Evolutionary conservation across 2,888 invertebrate species (phyloP), one percentile per base, ranked within the genome.

Genomic region (Hedychridium roseum): DNA sequence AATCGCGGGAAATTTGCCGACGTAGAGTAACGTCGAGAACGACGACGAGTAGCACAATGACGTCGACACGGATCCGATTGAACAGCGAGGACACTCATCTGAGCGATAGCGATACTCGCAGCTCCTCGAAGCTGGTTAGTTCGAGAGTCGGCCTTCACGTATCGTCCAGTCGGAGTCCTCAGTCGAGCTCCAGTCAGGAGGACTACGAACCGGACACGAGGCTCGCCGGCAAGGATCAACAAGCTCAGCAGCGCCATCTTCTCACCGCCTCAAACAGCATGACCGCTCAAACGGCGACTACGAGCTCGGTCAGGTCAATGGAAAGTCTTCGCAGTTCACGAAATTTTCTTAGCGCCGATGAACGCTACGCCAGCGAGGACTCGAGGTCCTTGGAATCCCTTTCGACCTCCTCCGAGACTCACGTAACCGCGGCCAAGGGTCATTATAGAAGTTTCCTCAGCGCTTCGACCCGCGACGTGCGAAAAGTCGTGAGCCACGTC

Each of bases 171-270:
- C 79, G 84, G 18, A 85, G 84, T 48, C 83, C 84, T 6, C 85
- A 85, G 46, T 88, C 88, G 1, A 88, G 88, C 67, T 88, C 88
- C 18, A 87, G 87, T 51, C 88, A 88, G 71, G 88, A 88, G 70
- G 88, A 88, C 62, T 84, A 83, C 62, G 84, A 84, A 50, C 84
- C 85, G 23, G 86, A 87, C 62, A 79, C 83, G 21, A 84, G 85
- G 39, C 61, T 60, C n/a, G 48, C n/a, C n/a, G n/a, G n/a, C n/a
- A n/a, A n/a, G 30, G 32, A 52, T 43, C 23, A 49, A 26, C 27
- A 43, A 28, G 30, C 49, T 36, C 23, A 51, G 50, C 35, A 83
- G 16, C 55, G n/a, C n/a, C 60, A 74, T 14, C 56, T 74, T 1
- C 48, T 78, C 23, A 69, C 76, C 0, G 60, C 71, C 2, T 59